Conservation (phyloP, 2,113 vertebrate genomes). For the Vulpes vulpes region DNA sequence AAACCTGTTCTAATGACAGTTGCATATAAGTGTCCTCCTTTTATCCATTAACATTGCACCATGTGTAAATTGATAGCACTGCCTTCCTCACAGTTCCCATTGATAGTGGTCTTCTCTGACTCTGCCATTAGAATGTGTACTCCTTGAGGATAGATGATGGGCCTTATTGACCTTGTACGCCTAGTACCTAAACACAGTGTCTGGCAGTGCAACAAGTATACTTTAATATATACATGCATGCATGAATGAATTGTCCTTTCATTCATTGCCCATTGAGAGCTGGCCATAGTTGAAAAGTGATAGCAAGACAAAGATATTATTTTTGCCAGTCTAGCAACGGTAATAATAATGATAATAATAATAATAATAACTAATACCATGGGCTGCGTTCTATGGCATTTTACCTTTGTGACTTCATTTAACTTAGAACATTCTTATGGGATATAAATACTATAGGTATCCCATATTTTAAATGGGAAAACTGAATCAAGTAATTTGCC, state of each 20-base stretch:
- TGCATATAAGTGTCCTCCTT: background rate
- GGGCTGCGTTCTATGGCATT: background rate
- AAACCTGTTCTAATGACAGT: background rate
- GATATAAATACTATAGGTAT: background rate
- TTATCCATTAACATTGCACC: background rate
- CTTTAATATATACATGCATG: background rate
- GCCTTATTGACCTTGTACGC: background rate
- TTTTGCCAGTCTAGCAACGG: background rate
- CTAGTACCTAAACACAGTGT: background rate
- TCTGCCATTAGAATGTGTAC: background rate
- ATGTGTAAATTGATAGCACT: background rate
- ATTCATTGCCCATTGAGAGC: background rate
- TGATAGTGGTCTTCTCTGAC: background rate
- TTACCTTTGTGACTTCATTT: constrained; percentile 15
- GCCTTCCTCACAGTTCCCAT: background rate
- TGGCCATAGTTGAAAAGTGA: background rate
- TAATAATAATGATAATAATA: background rate
- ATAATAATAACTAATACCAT: background rate
- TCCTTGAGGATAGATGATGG: background rate
- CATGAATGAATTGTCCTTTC: background rate
- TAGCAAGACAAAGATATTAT: background rate
- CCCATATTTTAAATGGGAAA: background rate
- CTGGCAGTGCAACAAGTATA: background rate
- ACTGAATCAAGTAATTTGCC: background rate
- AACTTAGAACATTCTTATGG: background rate